These are phyloP conservation scores for Gobio gobio DNA, from an alignment of 2,113 vertebrate species.

Conservation along the genomic window DNA sequence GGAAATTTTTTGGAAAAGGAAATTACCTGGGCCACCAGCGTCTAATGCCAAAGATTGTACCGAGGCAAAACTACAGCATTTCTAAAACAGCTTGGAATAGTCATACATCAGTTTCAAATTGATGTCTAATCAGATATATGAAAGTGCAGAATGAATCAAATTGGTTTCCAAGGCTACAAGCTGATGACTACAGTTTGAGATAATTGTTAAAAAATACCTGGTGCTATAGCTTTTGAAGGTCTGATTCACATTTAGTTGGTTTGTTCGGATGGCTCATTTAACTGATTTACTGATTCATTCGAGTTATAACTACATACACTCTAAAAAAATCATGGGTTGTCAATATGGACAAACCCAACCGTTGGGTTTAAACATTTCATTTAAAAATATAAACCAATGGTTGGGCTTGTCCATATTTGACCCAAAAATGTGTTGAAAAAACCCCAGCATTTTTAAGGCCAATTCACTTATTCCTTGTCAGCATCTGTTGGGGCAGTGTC, in stretches of 20 bases:
- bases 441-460: too few relatives aligned
- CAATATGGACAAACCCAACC: too few relatives aligned
- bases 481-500: too few relatives aligned
- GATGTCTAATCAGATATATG: background rate
- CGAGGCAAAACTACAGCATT: background rate
- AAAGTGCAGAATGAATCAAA: background rate
- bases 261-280: background rate
- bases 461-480: too few relatives aligned
- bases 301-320: background rate
- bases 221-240: background rate
- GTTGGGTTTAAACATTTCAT: too few relatives aligned
- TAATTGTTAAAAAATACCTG: background rate
- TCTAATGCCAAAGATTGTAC: background rate
- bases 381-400: too few relatives aligned
- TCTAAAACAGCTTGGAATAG: background rate
- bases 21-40: background rate
- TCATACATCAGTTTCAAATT: background rate
- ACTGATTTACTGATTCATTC: background rate
- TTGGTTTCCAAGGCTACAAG: background rate
- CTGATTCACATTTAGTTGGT: background rate
- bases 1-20: slow-evolving; percentile 16
- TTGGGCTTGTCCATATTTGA: too few relatives aligned
- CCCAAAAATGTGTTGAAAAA: too few relatives aligned
- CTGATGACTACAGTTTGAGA: background rate
- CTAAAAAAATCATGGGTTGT: background rate